Base-by-base conservation (phyloP, 2,888 invertebrate genomes). In the Cenopis cana region DNA sequence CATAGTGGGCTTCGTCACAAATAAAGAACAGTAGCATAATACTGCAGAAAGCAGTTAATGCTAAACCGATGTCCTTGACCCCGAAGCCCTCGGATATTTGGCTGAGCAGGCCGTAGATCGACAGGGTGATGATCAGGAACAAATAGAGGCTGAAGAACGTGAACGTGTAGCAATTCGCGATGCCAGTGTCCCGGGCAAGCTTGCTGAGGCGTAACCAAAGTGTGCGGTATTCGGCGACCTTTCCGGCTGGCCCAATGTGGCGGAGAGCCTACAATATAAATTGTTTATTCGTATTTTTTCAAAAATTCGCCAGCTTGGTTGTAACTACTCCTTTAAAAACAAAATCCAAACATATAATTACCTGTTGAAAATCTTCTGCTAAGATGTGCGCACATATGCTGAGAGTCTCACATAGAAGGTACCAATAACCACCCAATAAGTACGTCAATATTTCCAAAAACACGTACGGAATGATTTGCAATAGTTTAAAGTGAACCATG, bases 1-100 rank as follows among this genome's bases (percentile, higher is more conserved):
- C 96, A 78, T 95, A 95, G 81, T 96, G 96, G 0, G 96, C 96
- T 82, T 96, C 95, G 76, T 96, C 96, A 78, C 96, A 96, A 73
- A 96, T 95, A 76, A 96, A 95, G 84, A 96, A 96, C n/a, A 96
- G 85, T 60, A 96, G 80, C 50, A 94, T 94, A 50, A 95, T 94
- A 70, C 95, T 95, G 86, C 95, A 95, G 11, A 94, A 81, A 0
- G 96, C 96, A 0, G 96, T 96, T 52, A 96, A 89, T 0, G 95
- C 95, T 33, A 96, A 81, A 0, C 96, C 96, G 67, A 96, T 95
- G 78, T 96, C 96, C 82, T 96, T 96, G 17, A 94, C 89, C n/a
- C 96, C 95, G 70, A 96, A 95, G 0, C 96, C 96, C 72, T 95
- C 95, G 36, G 96, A 96, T 24, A 96, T 94, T 84, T 96, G 96